phyloP scores from a whole-genome alignment of 2,888 invertebrate genomes.

The Macrophya alboannulata region DNA sequence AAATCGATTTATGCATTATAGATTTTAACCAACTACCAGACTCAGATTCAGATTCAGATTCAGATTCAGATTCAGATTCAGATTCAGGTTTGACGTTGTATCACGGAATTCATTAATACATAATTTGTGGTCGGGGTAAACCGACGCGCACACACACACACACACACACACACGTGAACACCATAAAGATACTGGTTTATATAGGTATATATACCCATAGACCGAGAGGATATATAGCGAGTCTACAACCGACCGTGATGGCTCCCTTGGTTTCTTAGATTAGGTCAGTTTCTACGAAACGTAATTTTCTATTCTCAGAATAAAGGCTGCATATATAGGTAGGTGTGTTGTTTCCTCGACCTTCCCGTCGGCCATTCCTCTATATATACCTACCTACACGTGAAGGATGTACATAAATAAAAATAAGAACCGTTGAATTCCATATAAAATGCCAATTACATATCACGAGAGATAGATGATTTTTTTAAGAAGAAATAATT shows the following conservation, averaged over 20 bases:
- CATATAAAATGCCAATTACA: no score
- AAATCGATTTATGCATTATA: background rate
- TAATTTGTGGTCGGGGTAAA: conserved; percentile 23
- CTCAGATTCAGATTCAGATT: no score
- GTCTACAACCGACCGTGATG: background rate
- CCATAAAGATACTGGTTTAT: background rate
- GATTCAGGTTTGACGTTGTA: conserved; percentile 2
- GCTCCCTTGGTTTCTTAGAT: conserved; percentile 25
- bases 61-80: background rate
- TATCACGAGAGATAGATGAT: no score
- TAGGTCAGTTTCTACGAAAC: conserved; percentile 60
- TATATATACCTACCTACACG: background rate
- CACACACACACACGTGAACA: background rate
- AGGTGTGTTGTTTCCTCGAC: conserved; percentile 59
- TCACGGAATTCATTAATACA: conserved; percentile 20
- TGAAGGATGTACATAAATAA: background rate
- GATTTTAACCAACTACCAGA: background rate
- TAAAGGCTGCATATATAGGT: conserved; percentile 41
- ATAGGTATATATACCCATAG: background rate
- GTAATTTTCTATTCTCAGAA: conserved; percentile 63
- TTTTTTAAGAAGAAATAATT: no score
- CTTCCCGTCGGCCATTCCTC: conserved; percentile 31
- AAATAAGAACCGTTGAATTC: background rate
- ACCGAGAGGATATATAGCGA: background rate
- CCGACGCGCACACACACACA: background rate